Evolutionary conservation across 2,113 vertebrate species (phyloP).

Genomic region (Indri indri): DNA sequence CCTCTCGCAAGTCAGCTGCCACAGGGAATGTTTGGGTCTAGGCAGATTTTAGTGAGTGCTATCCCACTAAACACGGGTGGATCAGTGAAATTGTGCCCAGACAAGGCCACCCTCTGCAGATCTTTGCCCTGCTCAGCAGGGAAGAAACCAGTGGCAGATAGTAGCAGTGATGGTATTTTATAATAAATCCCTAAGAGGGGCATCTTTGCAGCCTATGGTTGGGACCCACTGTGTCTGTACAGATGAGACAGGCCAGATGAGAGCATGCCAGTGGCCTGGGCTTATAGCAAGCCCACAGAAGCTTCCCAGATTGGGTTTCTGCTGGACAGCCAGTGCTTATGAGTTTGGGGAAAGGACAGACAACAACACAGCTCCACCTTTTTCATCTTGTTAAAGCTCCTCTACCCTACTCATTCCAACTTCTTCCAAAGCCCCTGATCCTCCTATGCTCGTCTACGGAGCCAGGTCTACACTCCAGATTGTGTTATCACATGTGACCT

Average conservation of each 20-base stretch:
- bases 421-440: background rate
- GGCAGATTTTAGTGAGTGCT: background rate
- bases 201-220: background rate
- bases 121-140: background rate
- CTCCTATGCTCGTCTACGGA: too few species aligned
- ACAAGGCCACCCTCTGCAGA: background rate
- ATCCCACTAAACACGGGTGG: too few species aligned
- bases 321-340: background rate
- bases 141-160: background rate
- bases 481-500: background rate
- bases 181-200: background rate
- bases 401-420: background rate
- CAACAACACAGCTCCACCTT: background rate
- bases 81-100: background rate
- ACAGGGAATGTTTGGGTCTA: background rate
- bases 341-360: background rate
- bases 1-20: background rate
- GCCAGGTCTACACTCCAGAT: too few species aligned
- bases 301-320: background rate
- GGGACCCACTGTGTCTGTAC: background rate
- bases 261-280: background rate
- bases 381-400: background rate
- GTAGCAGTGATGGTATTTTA: background rate
- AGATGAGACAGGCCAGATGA: background rate
- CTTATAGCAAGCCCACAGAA: background rate